Base-by-base conservation (phyloP, 2,888 invertebrate species). In the Ornithoptera alexandrae region DNA sequence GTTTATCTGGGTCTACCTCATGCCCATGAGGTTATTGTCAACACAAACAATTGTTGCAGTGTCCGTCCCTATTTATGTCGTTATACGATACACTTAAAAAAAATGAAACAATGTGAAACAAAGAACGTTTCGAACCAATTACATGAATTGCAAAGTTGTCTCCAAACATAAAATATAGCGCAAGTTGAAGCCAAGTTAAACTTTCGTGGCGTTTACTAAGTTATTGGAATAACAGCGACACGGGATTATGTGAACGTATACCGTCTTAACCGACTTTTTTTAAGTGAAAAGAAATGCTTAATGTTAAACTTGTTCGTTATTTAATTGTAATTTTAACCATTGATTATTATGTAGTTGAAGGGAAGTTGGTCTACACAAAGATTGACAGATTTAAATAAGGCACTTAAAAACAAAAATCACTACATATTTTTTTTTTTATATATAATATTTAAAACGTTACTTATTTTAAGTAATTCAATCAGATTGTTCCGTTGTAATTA, bases 221-320 rank as follows among this genome's bases (percentile, higher is more conserved):
- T 39, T 69, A 69, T 60, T 53, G 46, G 58, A 17, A 36, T 50
- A 42, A 20, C 18, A 53, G 36, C 69, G 53, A 46, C 56, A 42
- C 39, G 42, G 69, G 60, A 65, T 64, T 69, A 69, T 24, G 61
- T 61, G 3, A 65, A 69, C 56, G 61, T 61, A 69, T 61, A n/a
- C 56, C 46, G 39, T 1, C n/a, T 57, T 17, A 56, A 56, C 56
- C 56, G 56, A 60, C 12, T 50, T 1, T 60, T 30, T 30, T 30
- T 30, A 30, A 30, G 50, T 50, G 59, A 66, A 66, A 39, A 39
- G 8, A 39, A 39, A 39, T 39, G 1, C 8, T 39, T 39, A 39
- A 39, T 6, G 0, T 39, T 39, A 1, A 39, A 39, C 7, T 39
- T 7, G 7, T 39, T 39, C 1, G 39, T 7, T 10, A 39, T 1